A percentile compares a stretch with the other conserved stretches of the same genome.
phyloP scores from a whole-genome alignment of 2,797 vertebrate species.

The Pangasius macronema region DNA sequence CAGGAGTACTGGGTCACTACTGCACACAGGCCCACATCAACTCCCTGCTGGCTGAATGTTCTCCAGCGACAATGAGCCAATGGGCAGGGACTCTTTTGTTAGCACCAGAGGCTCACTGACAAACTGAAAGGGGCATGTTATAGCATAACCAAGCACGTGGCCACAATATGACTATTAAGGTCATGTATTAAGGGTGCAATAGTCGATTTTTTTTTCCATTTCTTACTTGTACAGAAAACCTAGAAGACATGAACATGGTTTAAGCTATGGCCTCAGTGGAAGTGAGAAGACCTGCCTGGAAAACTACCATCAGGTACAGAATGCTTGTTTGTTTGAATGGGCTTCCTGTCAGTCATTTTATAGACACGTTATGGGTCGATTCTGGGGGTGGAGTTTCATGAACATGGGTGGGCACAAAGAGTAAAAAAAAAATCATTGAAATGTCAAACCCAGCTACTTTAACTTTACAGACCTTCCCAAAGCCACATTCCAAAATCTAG shows the following conservation, averaged over 20 bases:
- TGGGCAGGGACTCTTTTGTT: conserved; percentile 70
- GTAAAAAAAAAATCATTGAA: background rate
- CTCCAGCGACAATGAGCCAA: conserved; percentile 61
- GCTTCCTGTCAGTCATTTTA: background rate
- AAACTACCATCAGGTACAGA: background rate
- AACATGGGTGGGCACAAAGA: too few species aligned
- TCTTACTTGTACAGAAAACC: background rate
- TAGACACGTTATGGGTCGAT: background rate
- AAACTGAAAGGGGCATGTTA: conserved; percentile 55
- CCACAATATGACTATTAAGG: conserved; percentile 14
- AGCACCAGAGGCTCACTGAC: conserved; percentile 71
- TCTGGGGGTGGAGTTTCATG: background rate
- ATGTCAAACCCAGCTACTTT: background rate
- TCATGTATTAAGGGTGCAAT: background rate
- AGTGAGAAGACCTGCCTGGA: background rate
- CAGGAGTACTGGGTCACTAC: background rate
- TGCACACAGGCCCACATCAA: conserved; percentile 65
- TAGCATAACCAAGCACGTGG: conserved; percentile 55
- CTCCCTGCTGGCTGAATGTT: conserved; percentile 71
- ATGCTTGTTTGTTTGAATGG: background rate
- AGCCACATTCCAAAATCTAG: background rate
- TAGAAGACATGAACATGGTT: background rate
- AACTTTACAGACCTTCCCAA: background rate
- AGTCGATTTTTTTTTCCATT: background rate
- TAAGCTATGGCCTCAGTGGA: background rate